Evolutionary conservation across 1,140 invertebrate species (phyloP), one percentile per base, ranked within the genome.

Genomic region (Camponotus floridanus): DNA sequence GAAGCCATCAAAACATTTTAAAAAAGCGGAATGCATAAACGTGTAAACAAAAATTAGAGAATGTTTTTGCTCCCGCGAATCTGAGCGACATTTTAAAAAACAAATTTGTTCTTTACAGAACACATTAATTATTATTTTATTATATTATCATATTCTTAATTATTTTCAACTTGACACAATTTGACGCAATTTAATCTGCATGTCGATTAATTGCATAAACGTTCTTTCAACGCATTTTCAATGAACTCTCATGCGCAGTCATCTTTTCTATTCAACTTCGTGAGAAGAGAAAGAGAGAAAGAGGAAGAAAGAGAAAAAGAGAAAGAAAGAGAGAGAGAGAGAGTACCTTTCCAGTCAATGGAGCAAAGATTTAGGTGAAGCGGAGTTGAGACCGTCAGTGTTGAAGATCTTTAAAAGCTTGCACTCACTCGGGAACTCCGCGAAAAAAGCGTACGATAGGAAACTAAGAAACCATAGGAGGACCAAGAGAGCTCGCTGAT

Each of bases 381-480:
- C 89, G 80, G 76, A 87, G 88, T 83, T 81, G 76, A 80, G 87
- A 86, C 48, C 87, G 33, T 64, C 70, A 51, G 67, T 64, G 76
- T 65, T 87, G 76, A 86, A 80, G 90, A 87, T 91, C 90, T 90
- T 91, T 91, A 91, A 91, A 91, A 91, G 90, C 90, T 88, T 83
- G 87, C 89, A 85, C 80, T 90, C 80, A 70, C 39, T 57, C 67
- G 71, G 64, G 15, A 83, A 33, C 57, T 51, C 26, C 51, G 71
- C 21, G 33, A 74, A 80, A 85, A 76, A 74, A 83, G 67, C 11
- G 36, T 39, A 67, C 79, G 21, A 36, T 42, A 13, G 13, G 68
- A 61, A 73, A 71, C 51, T 70, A 11, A 42, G 18, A 33, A 73
- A n/a, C 65, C 33, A 42, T n/a, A 6, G 5, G 36, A 31, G 68